Evolutionary conservation across 2,113 vertebrate species (phyloP), one percentile per base, ranked within the genome.

Genomic region (Leptobrachium leishanense): DNA sequence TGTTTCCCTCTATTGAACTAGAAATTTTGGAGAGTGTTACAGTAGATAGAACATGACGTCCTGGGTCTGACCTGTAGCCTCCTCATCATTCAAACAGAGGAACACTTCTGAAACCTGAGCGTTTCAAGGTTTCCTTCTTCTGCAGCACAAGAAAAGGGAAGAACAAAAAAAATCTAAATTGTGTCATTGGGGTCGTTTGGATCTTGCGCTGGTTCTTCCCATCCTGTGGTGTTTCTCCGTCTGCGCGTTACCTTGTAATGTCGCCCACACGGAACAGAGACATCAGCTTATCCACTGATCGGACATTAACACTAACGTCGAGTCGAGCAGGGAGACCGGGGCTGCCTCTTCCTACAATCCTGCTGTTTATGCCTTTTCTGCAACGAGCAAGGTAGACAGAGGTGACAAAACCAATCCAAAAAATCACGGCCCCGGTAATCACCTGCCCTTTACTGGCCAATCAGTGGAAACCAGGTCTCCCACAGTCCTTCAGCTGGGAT

Each of bases 91-190:
- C 65, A 59, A 15, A 2, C 67, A 10, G 66, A 69, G 69, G 54
- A 12, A 43, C 41, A 42, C 66, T 77, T 44, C 69, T 69, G 54
- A 59, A 69, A 69, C 69, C 67, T 42, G 11, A 44, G 12, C 44
- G 66, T 77, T 67, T 59, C 66, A 39, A 67, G 75, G 67, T 69
- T 70, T 77, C 75, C n/a, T n/a, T n/a, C n/a, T n/a, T n/a, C n/a
- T n/a, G 40, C 44, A 15, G 2, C 73, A 39, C 59, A 31, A 40
- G 65, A 13, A 44, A 43, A 31, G 55, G 50, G 41, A 44, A 43
- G 44, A 65, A 67, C 4, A 12, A 76, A 67, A 65, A 13, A 54
- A 67, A 76, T 43, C 11, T 9, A 69, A 57, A 69, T 39, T 68
- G 64, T 46, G 15, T 6, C 8, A 6, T 39, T 2, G 65, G 40